Evolutionary conservation across 2,888 invertebrate species (phyloP), one percentile per base, ranked within the genome.

Genomic region (Neoaliturus tenellus): DNA sequence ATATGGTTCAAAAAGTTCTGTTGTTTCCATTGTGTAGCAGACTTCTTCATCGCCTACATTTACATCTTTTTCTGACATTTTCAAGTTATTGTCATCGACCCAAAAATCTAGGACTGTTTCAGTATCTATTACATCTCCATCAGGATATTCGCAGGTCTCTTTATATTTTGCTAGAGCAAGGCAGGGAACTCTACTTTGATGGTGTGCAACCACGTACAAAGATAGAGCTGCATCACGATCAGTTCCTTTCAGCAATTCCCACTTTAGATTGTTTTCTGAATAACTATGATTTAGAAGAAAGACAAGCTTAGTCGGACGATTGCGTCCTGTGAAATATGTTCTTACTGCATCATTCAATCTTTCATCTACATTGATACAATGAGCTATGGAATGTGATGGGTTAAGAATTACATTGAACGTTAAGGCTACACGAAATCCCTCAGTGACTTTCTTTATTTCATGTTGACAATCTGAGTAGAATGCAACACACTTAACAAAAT

Each of bases 381-480:
- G 28, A 31, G 31, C 67, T 67, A 33, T n/a, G 28, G 28, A 17
- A 1, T 6, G 31, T n/a, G 67, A 67, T 2, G 51, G 51, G 8
- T 67, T 67, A 17, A 67, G 33, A 8, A 67, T n/a, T 4, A 67
- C 31, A 67, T 67, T 67, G 14, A 31, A 67, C 4, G 67, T 67
- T 14, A 67, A 17, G 14, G 67, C 28, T 17, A 67, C 67, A 33
- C 67, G 31, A n/a, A 33, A 67, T 33, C 67, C 67, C 23, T 67
- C 67, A 31, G 33, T 67, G 6, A 67, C 67, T n/a, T 31, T 31
- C n/a, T 8, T 31, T 33, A 67, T 31, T 33, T 67, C 67, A 67
- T 67, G 67, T 67, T 33, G 33, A n/a, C 67, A 67, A 67, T 67
- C 67, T 1, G 67, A 67, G 17, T 67, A 67, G 33, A 67, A 67